Base-by-base conservation (phyloP, 2,797 vertebrate genomes). In the Characodon lateralis region DNA sequence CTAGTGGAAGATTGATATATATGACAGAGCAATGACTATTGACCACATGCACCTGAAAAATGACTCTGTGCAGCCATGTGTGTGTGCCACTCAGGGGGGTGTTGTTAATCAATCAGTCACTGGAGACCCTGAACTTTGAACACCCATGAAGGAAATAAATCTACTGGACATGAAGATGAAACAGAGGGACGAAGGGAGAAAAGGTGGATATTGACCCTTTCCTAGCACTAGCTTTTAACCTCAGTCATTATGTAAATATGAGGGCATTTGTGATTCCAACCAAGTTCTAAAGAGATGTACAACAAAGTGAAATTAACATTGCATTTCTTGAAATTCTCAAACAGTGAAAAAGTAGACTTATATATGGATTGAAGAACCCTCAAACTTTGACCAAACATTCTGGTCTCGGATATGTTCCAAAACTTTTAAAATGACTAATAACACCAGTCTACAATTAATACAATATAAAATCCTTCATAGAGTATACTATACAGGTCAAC, bases 81-180 rank as follows among this genome's bases (percentile, higher is more conserved):
- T 84, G 76, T 77, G 71, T 84, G 72, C 86, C 87, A 88, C 78
- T 86, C 74, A 74, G 83, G 68, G 79, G 55, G 39, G 61, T 77
- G 78, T 61, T 87, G 74, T 89, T 92, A 91, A 93, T 93, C 91
- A 88, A 87, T 93, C 91, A 92, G 80, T 87, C 87, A 86, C 85
- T 83, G 72, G 80, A 91, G 90, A 91, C 91, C 92, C 84, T 93
- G 92, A 93, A 93, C 93, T 94, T 87, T 91, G 72, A 84, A 78
- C 87, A 87, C 7, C 10, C 80, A 78, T 59, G 22, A 50, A 80
- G 77, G 78, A 89, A 89, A 94, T 91, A 89, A 90, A 93, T 91
- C 89, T 80, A 26, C 74, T 77, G 76, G 78, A 84, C 81, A 80
- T 77, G 63, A 83, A 78, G 66, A 61, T 77, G 63, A 82, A 56